Evolutionary conservation across 2,888 invertebrate genomes (phyloP).

Genomic region (Campoplex capitator): DNA sequence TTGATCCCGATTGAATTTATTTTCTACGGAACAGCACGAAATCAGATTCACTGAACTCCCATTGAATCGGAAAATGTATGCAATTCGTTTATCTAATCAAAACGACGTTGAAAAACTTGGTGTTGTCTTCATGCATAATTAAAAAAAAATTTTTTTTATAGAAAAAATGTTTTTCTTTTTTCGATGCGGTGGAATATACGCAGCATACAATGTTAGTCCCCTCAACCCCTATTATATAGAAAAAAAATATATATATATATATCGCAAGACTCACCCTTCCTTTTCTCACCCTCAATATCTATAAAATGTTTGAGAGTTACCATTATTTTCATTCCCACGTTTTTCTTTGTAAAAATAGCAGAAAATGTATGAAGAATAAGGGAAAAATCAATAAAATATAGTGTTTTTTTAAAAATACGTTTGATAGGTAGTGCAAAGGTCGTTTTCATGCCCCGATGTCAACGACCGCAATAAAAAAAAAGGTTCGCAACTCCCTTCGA

Average conservation of each 20-base stretch:
- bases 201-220: background rate
- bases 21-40: too few relatives aligned
- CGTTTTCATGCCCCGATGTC: conserved; percentile 11
- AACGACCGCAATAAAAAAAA: conserved; percentile 42
- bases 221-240: background rate
- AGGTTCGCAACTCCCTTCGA: background rate
- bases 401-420: background rate
- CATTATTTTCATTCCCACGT: conserved; percentile 14
- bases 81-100: too few relatives aligned
- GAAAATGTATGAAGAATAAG: background rate
- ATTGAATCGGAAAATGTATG: too few relatives aligned
- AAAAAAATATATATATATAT: background rate
- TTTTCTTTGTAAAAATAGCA: background rate
- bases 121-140: too few relatives aligned
- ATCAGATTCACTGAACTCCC: too few relatives aligned
- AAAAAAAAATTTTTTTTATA: background rate
- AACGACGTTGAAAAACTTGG: too few relatives aligned
- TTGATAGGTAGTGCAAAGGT: background rate
- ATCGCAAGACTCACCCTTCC: background rate
- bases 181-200: background rate
- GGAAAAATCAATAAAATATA: background rate
- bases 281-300: background rate
- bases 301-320: background rate
- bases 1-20: too few relatives aligned
- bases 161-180: background rate